phyloP scores from a whole-genome alignment of 2,113 vertebrate genomes.

The Passer domesticus region DNA sequence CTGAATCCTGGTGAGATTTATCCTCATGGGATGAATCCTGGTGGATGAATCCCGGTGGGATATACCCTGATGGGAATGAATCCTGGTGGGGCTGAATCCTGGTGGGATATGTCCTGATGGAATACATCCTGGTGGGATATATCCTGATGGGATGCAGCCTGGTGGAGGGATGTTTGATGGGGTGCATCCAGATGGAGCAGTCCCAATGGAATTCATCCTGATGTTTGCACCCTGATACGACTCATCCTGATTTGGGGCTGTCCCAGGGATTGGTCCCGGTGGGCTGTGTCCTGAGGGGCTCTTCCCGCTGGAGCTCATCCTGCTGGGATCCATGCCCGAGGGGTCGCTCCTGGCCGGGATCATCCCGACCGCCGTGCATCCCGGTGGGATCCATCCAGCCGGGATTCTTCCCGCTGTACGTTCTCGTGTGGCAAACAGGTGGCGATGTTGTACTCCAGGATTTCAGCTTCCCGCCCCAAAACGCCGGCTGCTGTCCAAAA shows the following conservation, averaged over 20 bases:
- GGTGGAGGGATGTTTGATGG: accelerated
- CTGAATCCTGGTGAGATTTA: accelerated
- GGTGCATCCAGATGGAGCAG: accelerated
- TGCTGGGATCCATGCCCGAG: accelerated
- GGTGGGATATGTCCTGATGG: neutral
- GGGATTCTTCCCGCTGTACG: conserved; percentile 2
- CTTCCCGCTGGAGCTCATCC: neutral
- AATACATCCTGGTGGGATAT: accelerated
- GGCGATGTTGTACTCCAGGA: conserved; percentile 68
- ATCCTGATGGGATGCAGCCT: neutral
- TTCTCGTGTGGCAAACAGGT: conserved; percentile 50
- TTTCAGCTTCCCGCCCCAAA: neutral
- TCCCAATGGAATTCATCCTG: neutral
- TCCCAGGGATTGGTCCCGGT: neutral
- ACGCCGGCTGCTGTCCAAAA: neutral
- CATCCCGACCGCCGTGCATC: accelerated
- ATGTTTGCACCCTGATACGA: accelerated
- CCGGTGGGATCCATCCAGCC: neutral
- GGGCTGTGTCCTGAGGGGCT: accelerated
- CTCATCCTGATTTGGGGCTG: neutral
- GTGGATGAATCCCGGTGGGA: too few species aligned
- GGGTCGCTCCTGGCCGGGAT: accelerated
- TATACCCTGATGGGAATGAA: accelerated
- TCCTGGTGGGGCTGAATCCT: accelerated
- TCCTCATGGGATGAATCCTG: too few species aligned